Conservation (phyloP, 2,888 invertebrate genomes). For the Leptura quadrifasciata region DNA sequence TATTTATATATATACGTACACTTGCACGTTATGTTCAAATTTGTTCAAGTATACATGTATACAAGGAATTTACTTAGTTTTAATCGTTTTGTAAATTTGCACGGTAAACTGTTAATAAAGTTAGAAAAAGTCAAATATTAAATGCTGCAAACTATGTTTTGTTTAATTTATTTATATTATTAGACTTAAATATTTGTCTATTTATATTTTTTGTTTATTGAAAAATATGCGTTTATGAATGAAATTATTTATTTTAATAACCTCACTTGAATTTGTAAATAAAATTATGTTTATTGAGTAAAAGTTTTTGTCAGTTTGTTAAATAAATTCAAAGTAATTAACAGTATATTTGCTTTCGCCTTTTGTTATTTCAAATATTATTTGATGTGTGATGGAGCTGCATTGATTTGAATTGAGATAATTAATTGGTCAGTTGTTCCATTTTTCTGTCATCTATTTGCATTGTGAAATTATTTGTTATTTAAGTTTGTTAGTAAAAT, state of each 20-base stretch:
- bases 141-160: conserved; percentile 61
- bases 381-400: background rate
- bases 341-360: conserved; percentile 12
- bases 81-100: conserved; percentile 69
- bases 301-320: conserved; percentile 26
- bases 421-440: background rate
- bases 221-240: conserved; percentile 60
- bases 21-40: conserved; percentile 58
- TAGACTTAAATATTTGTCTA: conserved; percentile 68
- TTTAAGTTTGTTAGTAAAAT: background rate
- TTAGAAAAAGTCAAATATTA: conserved; percentile 62
- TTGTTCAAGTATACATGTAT: conserved; percentile 54
- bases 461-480: background rate
- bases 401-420: background rate
- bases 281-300: conserved; percentile 20
- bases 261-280: conserved; percentile 42
- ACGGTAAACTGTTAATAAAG: conserved; percentile 65
- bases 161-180: conserved; percentile 64
- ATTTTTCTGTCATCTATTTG: background rate
- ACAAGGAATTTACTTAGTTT: conserved; percentile 62
- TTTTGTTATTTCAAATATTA: conserved; percentile 23
- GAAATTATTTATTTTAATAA: conserved; percentile 53
- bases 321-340: conserved; percentile 28
- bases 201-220: conserved; percentile 62
- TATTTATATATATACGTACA: conserved; percentile 62